Evolutionary conservation across 2,888 invertebrate species (phyloP), one percentile per base, ranked within the genome.

Genomic region (Agriopis leucophaearia): DNA sequence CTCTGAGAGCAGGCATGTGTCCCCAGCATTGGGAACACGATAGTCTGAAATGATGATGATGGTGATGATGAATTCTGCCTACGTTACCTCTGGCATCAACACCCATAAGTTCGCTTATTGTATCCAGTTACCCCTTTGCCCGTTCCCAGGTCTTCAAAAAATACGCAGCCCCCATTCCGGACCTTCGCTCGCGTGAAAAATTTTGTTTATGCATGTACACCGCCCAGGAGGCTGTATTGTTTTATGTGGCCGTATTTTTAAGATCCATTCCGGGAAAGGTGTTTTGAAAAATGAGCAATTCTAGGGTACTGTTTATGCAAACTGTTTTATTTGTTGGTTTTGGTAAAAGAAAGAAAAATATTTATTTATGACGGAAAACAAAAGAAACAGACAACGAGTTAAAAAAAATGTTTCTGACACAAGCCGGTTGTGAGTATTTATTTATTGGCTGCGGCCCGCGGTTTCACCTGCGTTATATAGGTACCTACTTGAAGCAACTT

Each of bases 121-220:
- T 44, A n/a, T 44, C 5, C 52, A 55, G 42, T 42, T 27, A 55
- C 18, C 15, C 38, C 16, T 54, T 44, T 55, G 18, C 13, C 18
- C 13, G 9, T 55, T 55, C 9, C 18, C n/a, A 55, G 18, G 27
- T 44, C 55, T 55, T 42, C 54, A 6, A 9, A 38, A 52, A 51
- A 54, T 54, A 54, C 54, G 54, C 54, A 54, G 51, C 51, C 51
- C 27, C n/a, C 51, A 51, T 57, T 47, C 55, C 64, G 15, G 42
- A 16, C 60, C 40, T 48, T 47, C 45, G 27, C 13, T 15, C n/a
- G 51, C 50, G 68, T 68, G 63, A 68, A 64, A 68, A 68, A 68
- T 60, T 59, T 68, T 68, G 63, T 68, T 68, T 68, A 68, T 67
- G 63, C 48, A 67, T 62, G 57, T 62, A 44, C 48, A 10, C 42